Evolutionary conservation across 2,888 invertebrate genomes (phyloP), one percentile per base, ranked within the genome.

Genomic region (Mesorhabditis spiculigera): DNA sequence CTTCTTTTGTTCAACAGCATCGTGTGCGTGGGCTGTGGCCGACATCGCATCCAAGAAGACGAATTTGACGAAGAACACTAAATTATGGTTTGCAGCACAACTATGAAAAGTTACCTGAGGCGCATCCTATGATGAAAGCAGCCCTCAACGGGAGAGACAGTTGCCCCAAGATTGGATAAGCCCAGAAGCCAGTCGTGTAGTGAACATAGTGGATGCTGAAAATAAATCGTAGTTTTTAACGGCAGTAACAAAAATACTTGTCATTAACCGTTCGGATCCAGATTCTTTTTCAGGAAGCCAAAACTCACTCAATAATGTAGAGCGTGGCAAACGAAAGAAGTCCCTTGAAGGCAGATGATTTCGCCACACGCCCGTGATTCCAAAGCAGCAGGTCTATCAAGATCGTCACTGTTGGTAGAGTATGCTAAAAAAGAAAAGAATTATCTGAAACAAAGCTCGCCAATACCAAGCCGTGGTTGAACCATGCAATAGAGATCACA

Each of bases 121-220:
- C 58, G 70, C 81, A 79, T n/a, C 71, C 76, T 42, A 71, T 71
- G 67, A 82, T 75, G 73, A 83, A 83, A 5, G 75, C 50, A 4
- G 70, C 63, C 5, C 82, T 78, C 68, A 71, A 70, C 6, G 78
- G 75, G 10, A 72, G 68, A 13, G 75, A 65, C 63, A 83, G 70
- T 43, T 77, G 68, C 16, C 80, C 83, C 8, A 83, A 76, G 68
- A 83, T 83, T 8, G 83, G 83, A 67, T 83, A 83, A 0, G 83
- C 83, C 83, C 83, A 83, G 74, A 80, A 81, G 5, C 78, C 79
- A 65, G 77, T 70, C 64, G 71, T 69, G 74, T 80, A 71, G 69
- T 76, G 76, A 63, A 83, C 78, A 43, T 73, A 74, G 73, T 82
- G 81, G 28, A 83, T 75, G 68, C 83, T 83, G 75, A 73, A 50